Conservation (phyloP, 2,113 vertebrate genomes). For the Cynocephalus volans region DNA sequence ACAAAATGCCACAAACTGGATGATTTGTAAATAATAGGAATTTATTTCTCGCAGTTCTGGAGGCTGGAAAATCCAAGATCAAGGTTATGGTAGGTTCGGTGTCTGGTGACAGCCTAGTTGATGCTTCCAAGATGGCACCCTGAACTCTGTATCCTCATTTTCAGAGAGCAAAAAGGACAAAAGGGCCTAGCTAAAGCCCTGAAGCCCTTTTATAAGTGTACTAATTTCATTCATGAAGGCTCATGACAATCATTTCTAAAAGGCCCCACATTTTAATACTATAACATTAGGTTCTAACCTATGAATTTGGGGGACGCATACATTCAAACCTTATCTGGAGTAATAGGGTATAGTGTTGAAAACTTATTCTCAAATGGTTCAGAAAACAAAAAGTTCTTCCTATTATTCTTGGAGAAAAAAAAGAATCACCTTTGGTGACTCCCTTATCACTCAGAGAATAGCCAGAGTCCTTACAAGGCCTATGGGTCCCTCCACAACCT, state of each 20-base stretch:
- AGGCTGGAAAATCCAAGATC: neutral
- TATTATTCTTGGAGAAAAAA: neutral
- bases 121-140: neutral
- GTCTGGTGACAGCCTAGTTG: neutral
- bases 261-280: neutral
- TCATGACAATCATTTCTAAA: neutral
- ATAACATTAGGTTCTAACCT: neutral
- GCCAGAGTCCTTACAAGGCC: neutral
- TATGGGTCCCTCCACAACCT: neutral
- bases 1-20: neutral
- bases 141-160: neutral
- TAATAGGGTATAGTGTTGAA: neutral
- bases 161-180: neutral
- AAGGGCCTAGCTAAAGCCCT: neutral
- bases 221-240: no score
- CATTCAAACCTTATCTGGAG: neutral
- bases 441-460: neutral
- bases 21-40: neutral
- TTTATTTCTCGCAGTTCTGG: neutral
- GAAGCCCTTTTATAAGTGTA: neutral
- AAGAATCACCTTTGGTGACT: neutral
- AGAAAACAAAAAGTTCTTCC: neutral
- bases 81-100: neutral
- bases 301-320: neutral
- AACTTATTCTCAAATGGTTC: neutral